Evolutionary conservation across 2,113 vertebrate genomes (phyloP), one percentile per base, ranked within the genome.

Genomic region (Lophura nycthemera): DNA sequence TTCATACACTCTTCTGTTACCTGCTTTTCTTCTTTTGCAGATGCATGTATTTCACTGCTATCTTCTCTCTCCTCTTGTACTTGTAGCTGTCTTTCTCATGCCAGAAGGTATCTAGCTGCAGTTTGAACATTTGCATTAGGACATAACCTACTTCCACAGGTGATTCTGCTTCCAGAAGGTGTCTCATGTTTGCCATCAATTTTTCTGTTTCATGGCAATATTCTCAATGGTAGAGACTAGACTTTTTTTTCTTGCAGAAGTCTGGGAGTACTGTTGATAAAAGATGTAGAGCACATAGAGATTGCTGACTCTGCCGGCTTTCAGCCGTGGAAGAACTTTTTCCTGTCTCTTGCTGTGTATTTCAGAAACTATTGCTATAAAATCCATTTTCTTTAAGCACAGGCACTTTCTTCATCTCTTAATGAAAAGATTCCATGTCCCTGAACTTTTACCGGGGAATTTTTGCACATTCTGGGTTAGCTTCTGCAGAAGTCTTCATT

Each of bases 181-280:
- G 25, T 81, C 20, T 67, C 25, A 9, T 40, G 24, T 43, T 87
- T 86, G 38, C 61, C 21, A 5, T 60, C 8, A 3, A 2, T 27
- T 82, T 73, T 88, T 86, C 21, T 80, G 10, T 14, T 92, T 83
- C 57, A 38, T 50, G 24, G 11, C 19, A 90, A 8, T 77, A 83
- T 59, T 60, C 88, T 36, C 45, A 86, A 11, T 34, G 73, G 16
- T 7, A 63, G 13, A 14, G 21, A 56, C 1, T 2, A 77, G 24
- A 27, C 2, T 83, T 56, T 63, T 30, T 54, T 27, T 36, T 36
- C 14, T 10, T 9, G 1, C 13, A 38, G 18, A 42, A 7, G 60
- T 47, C 34, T 84, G 38, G 24, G 16, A 50, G 30, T 64, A 71
- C 16, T 21, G 4, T 60, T 79, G 34, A 85, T 67, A 40, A 29